Percentiles rank a stretch among this genome's conserved stretches.
phyloP scores from a whole-genome alignment of 2,113 vertebrate species.

The Elephantulus edwardii region DNA sequence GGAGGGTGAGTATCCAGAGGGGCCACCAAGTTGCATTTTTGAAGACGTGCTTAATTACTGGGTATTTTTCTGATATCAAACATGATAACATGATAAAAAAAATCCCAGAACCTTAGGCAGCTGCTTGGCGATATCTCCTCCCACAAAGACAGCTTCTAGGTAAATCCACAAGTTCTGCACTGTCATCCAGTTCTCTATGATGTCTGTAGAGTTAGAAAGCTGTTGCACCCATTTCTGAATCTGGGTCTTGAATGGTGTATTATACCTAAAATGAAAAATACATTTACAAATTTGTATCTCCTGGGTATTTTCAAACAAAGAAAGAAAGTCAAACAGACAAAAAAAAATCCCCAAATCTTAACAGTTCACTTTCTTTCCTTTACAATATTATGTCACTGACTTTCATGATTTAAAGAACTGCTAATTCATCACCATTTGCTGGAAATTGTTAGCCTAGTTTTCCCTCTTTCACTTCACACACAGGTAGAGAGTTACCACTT shows the following conservation, averaged over 20 bases:
- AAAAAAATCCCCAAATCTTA: not conserved
- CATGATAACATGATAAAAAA: constrained; percentile 13
- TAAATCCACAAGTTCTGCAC: constrained; percentile 99
- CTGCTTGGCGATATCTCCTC: constrained; percentile 97
- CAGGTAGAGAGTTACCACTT: not conserved
- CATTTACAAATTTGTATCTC: not conserved
- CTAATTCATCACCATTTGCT: not conserved
- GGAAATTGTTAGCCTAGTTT: too few relatives aligned
- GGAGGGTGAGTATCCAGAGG: rapidly evolving
- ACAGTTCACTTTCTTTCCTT: not conserved
- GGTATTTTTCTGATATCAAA: constrained; percentile 2
- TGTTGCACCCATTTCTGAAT: constrained; percentile 98
- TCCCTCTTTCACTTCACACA: not conserved
- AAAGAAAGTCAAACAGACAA: not conserved
- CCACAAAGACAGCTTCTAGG: constrained; percentile 97
- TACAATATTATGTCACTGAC: not conserved
- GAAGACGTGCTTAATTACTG: not conserved
- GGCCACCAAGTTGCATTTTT: not conserved
- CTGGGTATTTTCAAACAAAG: constrained; percentile 3
- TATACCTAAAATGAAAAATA: constrained; percentile 87
- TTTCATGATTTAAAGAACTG: not conserved
- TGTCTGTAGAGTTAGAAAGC: constrained; percentile 93
- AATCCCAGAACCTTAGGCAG: constrained; percentile 92
- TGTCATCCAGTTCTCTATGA: constrained; percentile 97
- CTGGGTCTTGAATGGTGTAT: constrained; percentile 94